Conservation (phyloP, 1,140 invertebrate species). For the Hycleus phaleratus region DNA sequence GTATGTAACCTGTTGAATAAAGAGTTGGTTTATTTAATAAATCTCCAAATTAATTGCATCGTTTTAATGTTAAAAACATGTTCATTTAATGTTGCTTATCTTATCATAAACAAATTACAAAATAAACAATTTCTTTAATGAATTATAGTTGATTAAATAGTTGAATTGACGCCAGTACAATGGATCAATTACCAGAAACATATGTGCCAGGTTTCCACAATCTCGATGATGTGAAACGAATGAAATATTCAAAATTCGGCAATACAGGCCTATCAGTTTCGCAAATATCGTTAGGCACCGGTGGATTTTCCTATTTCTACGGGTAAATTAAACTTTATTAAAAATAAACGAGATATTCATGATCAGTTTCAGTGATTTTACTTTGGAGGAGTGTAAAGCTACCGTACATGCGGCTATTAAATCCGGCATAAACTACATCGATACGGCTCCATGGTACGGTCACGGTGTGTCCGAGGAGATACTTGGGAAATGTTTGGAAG, state of each 20-base stretch:
- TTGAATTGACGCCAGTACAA: not conserved
- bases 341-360: slow-evolving; percentile 25
- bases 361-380: slow-evolving; percentile 39
- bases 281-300: slow-evolving; percentile 48
- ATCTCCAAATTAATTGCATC: no score
- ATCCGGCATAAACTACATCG: slow-evolving; percentile 83
- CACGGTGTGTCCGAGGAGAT: slow-evolving; percentile 73
- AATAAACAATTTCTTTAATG: no score
- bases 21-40: no score
- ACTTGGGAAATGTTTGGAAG: slow-evolving; percentile 74
- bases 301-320: slow-evolving; percentile 48
- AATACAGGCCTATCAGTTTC: slow-evolving; percentile 50
- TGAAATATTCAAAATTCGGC: slow-evolving; percentile 51
- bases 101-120: no score
- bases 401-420: slow-evolving; percentile 64
- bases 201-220: slow-evolving; percentile 53
- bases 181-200: slow-evolving; percentile 41
- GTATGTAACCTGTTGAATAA: no score
- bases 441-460: slow-evolving; percentile 88
- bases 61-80: no score
- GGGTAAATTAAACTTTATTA: slow-evolving; percentile 40
- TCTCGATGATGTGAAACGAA: slow-evolving; percentile 45
- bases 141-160: no score
- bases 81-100: no score
- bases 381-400: slow-evolving; percentile 57